Base-by-base conservation (phyloP, 2,113 vertebrate genomes). In the Falcunculus frontatus region DNA sequence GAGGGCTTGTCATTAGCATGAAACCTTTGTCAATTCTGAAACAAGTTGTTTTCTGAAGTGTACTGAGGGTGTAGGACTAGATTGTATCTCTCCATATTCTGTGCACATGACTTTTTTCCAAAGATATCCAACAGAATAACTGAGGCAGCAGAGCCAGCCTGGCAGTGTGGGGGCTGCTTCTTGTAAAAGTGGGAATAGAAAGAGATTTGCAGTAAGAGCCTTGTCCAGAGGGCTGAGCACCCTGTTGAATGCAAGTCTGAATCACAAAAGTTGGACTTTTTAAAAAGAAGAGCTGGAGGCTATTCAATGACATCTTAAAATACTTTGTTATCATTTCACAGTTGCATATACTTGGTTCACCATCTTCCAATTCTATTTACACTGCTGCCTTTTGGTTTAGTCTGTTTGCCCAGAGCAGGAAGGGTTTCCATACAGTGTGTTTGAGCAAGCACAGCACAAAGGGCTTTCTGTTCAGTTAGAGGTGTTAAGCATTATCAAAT, bases 291-390 rank as follows among this genome's bases (percentile, higher is more conserved):
- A 65, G 15, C 46, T 52, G n/a, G 6, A 70, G 8, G 39, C 29
- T 73, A 23, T 73, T 92, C 44, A 77, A 1, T 87, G 33, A 33
- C 11, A 46, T 50, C 16, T 79, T 49, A 49, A 53, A 77, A 33
- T 59, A 41, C 13, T 46, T 78, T 57, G 11, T 52, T 47, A 9
- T 19, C 6, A 11, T 41, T 35, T 70, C n/a, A 30, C 23, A 56
- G 27, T 21, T 53, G 41, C 17, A 7, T 53, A 4, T 46, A 22
- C 16, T 63, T 67, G 21, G 29, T 81, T 84, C 47, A 55, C 73
- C 74, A 12, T n/a, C 60, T 63, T 42, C 42, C 30, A 16, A 0
- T 44, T 87, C 14, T 16, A 1, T 16, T 10, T 0, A 0, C 37
- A 29, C 22, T 50, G 13, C 72, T 88, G 67, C 41, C 33, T 74